Percentiles rank a stretch among this genome's conserved stretches.
Evolutionary conservation across 2,113 vertebrate genomes (phyloP).

Genomic region (Lagenorhynchus albirostris): DNA sequence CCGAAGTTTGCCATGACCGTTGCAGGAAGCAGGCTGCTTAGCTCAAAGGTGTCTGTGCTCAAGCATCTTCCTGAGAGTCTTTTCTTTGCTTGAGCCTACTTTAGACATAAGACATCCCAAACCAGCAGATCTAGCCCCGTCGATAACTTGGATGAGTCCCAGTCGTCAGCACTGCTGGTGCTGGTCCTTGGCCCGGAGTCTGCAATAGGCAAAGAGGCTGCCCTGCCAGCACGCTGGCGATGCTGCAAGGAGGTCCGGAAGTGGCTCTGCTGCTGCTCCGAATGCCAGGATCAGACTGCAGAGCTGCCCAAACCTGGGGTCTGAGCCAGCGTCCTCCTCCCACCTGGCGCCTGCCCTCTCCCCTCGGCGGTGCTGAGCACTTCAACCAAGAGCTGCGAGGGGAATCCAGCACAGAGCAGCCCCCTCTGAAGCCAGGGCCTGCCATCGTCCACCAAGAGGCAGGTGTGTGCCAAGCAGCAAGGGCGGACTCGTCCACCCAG

Average conservation of each 20-base stretch:
- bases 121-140: neutral
- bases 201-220: neutral
- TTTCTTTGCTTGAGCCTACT: neutral
- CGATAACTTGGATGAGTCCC: neutral
- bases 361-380: neutral
- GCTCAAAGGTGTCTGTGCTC: neutral
- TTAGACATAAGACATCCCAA: neutral
- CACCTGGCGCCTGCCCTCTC: neutral
- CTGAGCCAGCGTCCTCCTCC: neutral
- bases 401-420: neutral
- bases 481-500: neutral
- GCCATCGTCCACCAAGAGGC: neutral
- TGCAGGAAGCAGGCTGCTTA: neutral
- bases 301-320: neutral
- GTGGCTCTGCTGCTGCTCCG: neutral
- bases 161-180: neutral
- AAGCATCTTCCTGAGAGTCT: neutral
- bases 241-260: neutral
- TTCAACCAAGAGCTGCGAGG: neutral
- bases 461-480: neutral
- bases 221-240: neutral
- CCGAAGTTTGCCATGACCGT: neutral
- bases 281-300: neutral
- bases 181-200: neutral
- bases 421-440: neutral